Conservation (phyloP, 2,113 vertebrate genomes). For the Seriola rivoliana region DNA sequence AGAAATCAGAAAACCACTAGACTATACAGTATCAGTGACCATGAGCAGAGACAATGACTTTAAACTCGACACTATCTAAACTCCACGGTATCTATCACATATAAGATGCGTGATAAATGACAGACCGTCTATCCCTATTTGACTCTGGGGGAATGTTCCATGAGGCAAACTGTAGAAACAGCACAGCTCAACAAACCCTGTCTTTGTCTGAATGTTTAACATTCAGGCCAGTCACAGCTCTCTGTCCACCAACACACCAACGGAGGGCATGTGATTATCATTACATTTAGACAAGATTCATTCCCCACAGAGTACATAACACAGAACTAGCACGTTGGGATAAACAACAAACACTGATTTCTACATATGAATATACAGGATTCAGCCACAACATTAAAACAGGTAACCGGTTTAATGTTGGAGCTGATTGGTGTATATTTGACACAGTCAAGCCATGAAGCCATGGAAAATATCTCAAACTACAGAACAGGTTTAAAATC, state of each 20-base stretch:
- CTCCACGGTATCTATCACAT: background rate
- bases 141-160: conserved; percentile 70
- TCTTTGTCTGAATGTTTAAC: conserved; percentile 77
- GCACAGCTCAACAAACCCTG: conserved; percentile 55
- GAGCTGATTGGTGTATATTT: no score
- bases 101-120: background rate
- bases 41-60: background rate
- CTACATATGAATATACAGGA: background rate
- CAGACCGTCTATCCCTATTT: conserved; percentile 25
- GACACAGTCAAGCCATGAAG: no score
- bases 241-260: conserved; percentile 40
- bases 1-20: no score
- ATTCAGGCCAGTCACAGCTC: conserved; percentile 41
- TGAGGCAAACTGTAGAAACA: conserved; percentile 17
- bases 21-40: background rate
- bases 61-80: background rate
- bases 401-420: no score
- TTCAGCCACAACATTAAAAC: no score
- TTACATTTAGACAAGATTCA: conserved; percentile 50
- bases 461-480: no score
- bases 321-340: background rate
- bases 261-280: conserved; percentile 71
- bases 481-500: no score
- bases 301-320: background rate
- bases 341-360: background rate